Evolutionary conservation across 2,888 invertebrate species (phyloP).

Genomic region (Pollenia labialis): DNA sequence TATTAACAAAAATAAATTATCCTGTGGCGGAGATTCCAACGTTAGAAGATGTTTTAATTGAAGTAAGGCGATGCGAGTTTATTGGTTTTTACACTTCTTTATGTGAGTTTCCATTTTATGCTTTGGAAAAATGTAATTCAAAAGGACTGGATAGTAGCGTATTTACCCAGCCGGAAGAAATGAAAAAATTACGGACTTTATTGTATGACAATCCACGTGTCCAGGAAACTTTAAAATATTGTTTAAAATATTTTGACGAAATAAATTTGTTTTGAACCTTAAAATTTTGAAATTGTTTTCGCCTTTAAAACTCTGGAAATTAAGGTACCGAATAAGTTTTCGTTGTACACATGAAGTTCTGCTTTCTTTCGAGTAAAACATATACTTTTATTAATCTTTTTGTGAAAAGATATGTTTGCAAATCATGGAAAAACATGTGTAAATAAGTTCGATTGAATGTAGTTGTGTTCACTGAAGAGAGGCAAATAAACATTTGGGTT

Average conservation of each 20-base stretch:
- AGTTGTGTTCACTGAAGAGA: too few relatives aligned
- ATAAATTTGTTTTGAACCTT: constrained; percentile 76
- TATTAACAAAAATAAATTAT: constrained; percentile 73
- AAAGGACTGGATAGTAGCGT: constrained; percentile 75
- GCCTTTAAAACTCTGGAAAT: constrained; percentile 63
- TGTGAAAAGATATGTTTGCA: too few relatives aligned
- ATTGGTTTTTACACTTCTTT: constrained; percentile 78
- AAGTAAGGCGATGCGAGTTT: constrained; percentile 77
- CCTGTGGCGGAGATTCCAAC: constrained; percentile 72
- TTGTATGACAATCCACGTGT: constrained; percentile 78
- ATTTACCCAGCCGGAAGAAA: constrained; percentile 74
- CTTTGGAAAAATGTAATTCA: constrained; percentile 75
- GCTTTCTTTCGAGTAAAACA: too few relatives aligned
- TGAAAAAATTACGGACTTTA: constrained; percentile 74
- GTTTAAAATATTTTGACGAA: constrained; percentile 77
- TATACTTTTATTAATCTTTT: too few relatives aligned
- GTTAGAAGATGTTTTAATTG: constrained; percentile 75
- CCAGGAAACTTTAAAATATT: constrained; percentile 75
- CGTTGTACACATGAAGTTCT: too few relatives aligned
- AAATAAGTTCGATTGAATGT: too few relatives aligned
- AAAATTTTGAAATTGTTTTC: constrained; percentile 66
- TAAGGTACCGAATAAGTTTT: too few relatives aligned
- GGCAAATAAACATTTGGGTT: too few relatives aligned
- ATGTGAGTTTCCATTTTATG: constrained; percentile 79
- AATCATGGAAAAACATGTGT: too few relatives aligned